Evolutionary conservation across 2,113 vertebrate species (phyloP), one percentile per base, ranked within the genome.

Genomic region (Oxygymnocypris stewartii): DNA sequence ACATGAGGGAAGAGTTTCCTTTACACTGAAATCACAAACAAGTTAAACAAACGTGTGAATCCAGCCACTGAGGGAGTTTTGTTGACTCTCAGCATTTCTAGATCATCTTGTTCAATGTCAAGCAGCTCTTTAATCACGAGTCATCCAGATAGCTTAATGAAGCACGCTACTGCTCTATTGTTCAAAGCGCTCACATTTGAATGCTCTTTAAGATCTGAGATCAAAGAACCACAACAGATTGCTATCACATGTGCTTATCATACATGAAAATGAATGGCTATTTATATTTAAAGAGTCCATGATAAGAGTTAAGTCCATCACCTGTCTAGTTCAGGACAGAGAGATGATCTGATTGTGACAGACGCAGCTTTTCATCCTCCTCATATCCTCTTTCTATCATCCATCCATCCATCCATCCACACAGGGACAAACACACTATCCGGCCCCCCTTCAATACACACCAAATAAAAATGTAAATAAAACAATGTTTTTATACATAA

Each of bases 341-440:
- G 88, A 90, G 20, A 47, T 83, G 89, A 85, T 90, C 90, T 90
- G 93, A 93, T 93, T 91, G 91, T 94, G 92, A 87, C 93, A 94
- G 93, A 94, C 93, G 93, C 93, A 20, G 65, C 67, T 40, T n/a
- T 71, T 40, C 18, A 71, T 51, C 49, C 49, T 71, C 91, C 91
- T 89, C 82, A 89, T 92, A 94, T 94, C 92, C 93, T 93, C 93
- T 92, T 93, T 92, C 91, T 92, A 88, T 51, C 63, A 92, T 92
- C 90, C 92, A 89, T 59, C 54, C 51, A 82, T 16, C 65, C 85
- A 85, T 14, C 49, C 12, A 49, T n/a, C n/a, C n/a, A n/a, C 5
- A 42, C 54, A n/a, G n/a, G n/a, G n/a, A n/a, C n/a, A n/a, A n/a
- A n/a, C n/a, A n/a, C n/a, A n/a, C n/a, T n/a, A n/a, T n/a, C n/a